Conservation (phyloP, 1,140 invertebrate genomes). For the Palaemon carinicauda region DNA sequence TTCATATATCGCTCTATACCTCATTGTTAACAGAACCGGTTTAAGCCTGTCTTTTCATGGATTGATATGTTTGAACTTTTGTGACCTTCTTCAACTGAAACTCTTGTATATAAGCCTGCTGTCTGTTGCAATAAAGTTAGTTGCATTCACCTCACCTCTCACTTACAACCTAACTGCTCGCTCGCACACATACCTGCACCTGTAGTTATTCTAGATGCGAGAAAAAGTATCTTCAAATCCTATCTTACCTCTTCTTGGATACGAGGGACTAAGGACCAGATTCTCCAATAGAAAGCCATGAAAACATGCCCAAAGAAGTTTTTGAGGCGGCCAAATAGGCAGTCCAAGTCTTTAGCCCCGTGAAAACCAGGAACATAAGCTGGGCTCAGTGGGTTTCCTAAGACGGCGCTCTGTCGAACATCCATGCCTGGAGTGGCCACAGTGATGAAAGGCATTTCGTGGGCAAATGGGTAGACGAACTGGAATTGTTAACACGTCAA, state of each 20-base stretch:
- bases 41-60: too few species aligned
- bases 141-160: too few species aligned
- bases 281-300: neutral
- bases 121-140: too few species aligned
- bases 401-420: neutral
- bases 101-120: too few species aligned
- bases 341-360: neutral
- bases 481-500: neutral
- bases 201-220: neutral
- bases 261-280: neutral
- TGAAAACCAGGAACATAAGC: neutral
- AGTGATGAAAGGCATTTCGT: conserved; percentile 33
- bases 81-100: too few species aligned
- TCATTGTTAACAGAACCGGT: too few species aligned
- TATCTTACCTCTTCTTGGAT: conserved; percentile 11
- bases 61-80: too few species aligned
- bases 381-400: conserved; percentile 24
- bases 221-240: neutral
- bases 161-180: too few species aligned
- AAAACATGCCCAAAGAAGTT: neutral
- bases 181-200: too few species aligned
- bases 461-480: conserved; percentile 5
- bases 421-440: conserved; percentile 12
- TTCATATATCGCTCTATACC: too few species aligned
- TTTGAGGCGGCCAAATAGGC: neutral